Conservation (phyloP, 2,888 invertebrate genomes). For the Phyllotreta striolata region DNA sequence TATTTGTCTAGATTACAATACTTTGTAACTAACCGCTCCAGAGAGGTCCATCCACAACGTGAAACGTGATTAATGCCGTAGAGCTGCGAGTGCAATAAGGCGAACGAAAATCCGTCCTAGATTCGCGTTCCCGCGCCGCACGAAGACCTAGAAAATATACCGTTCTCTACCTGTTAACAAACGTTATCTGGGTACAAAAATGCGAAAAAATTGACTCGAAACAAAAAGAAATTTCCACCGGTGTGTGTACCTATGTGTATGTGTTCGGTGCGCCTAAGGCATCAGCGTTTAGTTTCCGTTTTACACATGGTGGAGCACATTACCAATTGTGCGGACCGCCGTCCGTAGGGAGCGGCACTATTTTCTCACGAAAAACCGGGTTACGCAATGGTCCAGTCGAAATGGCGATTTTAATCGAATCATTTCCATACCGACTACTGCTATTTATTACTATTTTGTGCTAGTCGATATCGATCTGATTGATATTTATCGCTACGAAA, state of each 20-base stretch:
- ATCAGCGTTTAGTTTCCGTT: slow-evolving; percentile 61
- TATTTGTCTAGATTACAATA: no score
- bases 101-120: slow-evolving; percentile 31
- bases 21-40: no score
- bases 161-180: slow-evolving; percentile 46
- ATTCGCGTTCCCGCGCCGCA: slow-evolving; percentile 22
- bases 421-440: slow-evolving; percentile 9
- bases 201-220: slow-evolving; percentile 43
- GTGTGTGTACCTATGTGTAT: slow-evolving; percentile 49
- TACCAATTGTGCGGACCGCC: slow-evolving; percentile 55
- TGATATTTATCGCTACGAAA: no score
- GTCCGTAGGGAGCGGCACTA: slow-evolving; percentile 54
- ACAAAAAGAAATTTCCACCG: slow-evolving; percentile 52
- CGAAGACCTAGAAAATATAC: slow-evolving; percentile 33
- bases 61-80: no score
- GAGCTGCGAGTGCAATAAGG: neutral
- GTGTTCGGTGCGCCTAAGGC: slow-evolving; percentile 56
- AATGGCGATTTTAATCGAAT: neutral
- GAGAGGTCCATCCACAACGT: neutral
- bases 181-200: slow-evolving; percentile 52
- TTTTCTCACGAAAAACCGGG: slow-evolving; percentile 51
- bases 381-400: slow-evolving; percentile 41
- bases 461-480: no score
- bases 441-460: neutral
- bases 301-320: slow-evolving; percentile 61